Base-by-base conservation (phyloP, 2,113 vertebrate genomes). In the Dromas ardeola region DNA sequence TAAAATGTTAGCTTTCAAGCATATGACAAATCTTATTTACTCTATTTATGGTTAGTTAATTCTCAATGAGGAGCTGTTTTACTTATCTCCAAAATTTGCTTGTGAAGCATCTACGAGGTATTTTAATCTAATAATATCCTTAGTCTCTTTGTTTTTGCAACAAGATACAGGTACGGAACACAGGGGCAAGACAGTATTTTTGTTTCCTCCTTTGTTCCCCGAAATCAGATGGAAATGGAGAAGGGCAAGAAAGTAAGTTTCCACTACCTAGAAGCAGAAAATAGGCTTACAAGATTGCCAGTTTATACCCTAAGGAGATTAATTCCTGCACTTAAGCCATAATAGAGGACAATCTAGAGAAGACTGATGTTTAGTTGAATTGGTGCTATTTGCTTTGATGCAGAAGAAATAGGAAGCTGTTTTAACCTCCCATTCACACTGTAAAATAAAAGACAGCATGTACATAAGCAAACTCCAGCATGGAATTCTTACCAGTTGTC, bases 291-390 rank as follows among this genome's bases (percentile, higher is more conserved):
- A 93, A 95, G 65, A 84, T 73, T 96, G 84, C 72, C 55, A 92
- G 56, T 76, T 92, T 90, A 90, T 21, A 94, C 55, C 55, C 25
- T 78, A 96, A 92, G 23, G 95, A 91, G 87, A 96, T 97, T 96
- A 93, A 97, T 93, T 95, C 76, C 58, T 81, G n/a, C 55, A 93
- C 65, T 90, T 95, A 95, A 81, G 6, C 56, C 26, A 61, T 81
- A 94, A 94, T 43, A 83, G 55, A 90, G 34, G 73, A 76, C 69
- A 93, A 74, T 63, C 74, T 89, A 86, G 49, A 92, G 45, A 93
- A 49, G 47, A 77, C 15, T 84, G 76, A 95, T 76, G 43, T 72
- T 90, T 93, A 88, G 53, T 36, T 92, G 88, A 95, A 94, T 73
- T 95, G 82, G 50, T 91, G 81, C 67, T 83, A 92, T 83, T 92